A percentile compares a stretch with the other conserved stretches of the same genome.
These are phyloP conservation scores for Albula goreensis DNA, from an alignment of 2,113 vertebrate species.

Conservation along the genomic window DNA sequence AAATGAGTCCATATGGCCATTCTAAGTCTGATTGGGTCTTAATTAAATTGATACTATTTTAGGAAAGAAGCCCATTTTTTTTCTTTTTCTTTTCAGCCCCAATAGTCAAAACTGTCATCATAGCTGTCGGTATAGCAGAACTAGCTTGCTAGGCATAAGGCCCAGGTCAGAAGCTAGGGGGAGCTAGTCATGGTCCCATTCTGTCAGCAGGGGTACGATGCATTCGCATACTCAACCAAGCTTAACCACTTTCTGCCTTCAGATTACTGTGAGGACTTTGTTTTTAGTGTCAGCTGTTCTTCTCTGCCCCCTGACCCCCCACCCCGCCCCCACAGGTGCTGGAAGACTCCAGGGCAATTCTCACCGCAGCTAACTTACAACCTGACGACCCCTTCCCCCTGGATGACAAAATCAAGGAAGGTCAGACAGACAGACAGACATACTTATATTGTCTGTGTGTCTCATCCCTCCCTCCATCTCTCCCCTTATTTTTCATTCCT, in stretches of 20 bases:
- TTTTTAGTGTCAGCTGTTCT: no score
- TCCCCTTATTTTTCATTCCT: neutral
- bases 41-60: neutral
- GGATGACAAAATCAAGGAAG: conserved; percentile 97
- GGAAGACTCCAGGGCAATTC: conserved; percentile 87
- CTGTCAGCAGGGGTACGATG: no score
- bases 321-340: conserved; percentile 75
- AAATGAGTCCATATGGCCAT: neutral
- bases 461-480: neutral
- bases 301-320: neutral
- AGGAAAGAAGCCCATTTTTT: no score
- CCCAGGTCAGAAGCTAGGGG: no score
- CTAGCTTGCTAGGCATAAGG: no score
- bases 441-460: neutral
- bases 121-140: no score
- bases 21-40: neutral
- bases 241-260: no score
- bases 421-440: conserved; percentile 59
- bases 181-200: no score
- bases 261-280: no score
- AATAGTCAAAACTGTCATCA: no score
- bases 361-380: conserved; percentile 81
- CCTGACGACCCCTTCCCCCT: conserved; percentile 89
- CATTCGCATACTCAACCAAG: no score
- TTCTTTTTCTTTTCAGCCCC: no score